phyloP scores from a whole-genome alignment of 2,113 vertebrate species.

The Oenanthe oenanthe region DNA sequence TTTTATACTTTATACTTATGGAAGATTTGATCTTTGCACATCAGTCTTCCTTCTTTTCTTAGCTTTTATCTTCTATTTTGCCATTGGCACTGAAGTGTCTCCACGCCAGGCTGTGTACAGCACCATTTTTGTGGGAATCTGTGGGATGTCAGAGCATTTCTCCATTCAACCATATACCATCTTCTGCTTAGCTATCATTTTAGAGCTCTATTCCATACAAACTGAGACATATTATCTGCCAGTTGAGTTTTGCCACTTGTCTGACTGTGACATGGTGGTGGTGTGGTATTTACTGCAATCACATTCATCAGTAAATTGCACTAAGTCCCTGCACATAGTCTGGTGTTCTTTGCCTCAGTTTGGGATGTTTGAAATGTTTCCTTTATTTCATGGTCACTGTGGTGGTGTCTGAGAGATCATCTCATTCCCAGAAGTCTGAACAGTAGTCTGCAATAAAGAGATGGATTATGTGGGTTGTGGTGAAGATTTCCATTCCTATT shows the following conservation, averaged over 20 bases:
- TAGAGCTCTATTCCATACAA: not conserved
- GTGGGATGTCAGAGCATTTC: not conserved
- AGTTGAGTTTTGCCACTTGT: not conserved
- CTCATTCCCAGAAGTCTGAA: slow-evolving; percentile 33
- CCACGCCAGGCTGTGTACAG: not conserved
- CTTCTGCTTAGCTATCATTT: not conserved
- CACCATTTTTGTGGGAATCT: not conserved
- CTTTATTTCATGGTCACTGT: not conserved
- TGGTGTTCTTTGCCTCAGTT: not conserved
- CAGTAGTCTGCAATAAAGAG: not conserved
- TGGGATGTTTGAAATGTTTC: not conserved
- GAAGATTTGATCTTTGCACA: not conserved
- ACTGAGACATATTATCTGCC: not conserved
- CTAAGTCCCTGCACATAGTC: not conserved
- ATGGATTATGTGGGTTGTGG: slow-evolving; percentile 4
- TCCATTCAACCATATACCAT: not conserved
- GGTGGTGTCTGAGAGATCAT: not conserved
- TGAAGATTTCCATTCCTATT: not conserved
- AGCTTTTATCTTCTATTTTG: not conserved
- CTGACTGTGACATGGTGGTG: not conserved
- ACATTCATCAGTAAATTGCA: not conserved
- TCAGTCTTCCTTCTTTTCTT: not conserved
- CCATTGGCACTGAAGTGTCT: not conserved
- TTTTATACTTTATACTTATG: not conserved
- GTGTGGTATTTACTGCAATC: not conserved